Evolutionary conservation across 2,797 vertebrate species (phyloP).

Genomic region (Epinephelus malabaricus): DNA sequence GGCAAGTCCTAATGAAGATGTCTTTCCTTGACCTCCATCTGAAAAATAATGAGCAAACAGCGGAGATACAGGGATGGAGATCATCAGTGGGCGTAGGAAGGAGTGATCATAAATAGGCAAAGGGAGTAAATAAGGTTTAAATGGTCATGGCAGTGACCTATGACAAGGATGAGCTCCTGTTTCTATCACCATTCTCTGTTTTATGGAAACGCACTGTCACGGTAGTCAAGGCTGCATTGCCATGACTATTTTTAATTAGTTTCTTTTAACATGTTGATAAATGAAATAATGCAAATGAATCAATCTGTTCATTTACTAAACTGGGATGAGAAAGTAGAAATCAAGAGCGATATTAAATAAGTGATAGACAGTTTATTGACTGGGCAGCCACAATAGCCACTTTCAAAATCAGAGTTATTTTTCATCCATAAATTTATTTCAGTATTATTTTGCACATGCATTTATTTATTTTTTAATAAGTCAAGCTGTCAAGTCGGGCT

Average conservation of each 20-base stretch:
- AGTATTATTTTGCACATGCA: not conserved
- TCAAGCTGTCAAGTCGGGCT: not conserved
- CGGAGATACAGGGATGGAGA: constrained; percentile 34
- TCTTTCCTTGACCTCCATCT: constrained; percentile 56
- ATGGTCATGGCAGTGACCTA: constrained; percentile 26
- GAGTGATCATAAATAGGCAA: constrained; percentile 41
- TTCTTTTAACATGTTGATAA: not conserved
- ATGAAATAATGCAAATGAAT: not conserved
- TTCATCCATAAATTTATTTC: not conserved
- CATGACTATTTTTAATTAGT: not conserved
- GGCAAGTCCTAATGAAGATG: constrained; percentile 57
- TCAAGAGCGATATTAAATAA: not conserved
- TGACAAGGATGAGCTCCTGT: constrained; percentile 6
- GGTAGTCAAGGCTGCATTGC: not conserved
- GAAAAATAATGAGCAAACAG: constrained; percentile 61
- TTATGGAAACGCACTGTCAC: not conserved
- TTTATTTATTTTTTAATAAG: not conserved
- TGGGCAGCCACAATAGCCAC: not conserved
- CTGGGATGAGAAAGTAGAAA: not conserved
- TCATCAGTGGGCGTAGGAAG: constrained; percentile 22
- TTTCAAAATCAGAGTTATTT: not conserved
- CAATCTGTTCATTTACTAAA: not conserved
- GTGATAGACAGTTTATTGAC: not conserved
- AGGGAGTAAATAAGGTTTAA: constrained; percentile 40
- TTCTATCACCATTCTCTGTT: not conserved